A percentile compares a stretch with the other conserved stretches of the same genome.
Evolutionary conservation across 2,888 invertebrate genomes (phyloP).

Genomic region (Fragum sueziense): DNA sequence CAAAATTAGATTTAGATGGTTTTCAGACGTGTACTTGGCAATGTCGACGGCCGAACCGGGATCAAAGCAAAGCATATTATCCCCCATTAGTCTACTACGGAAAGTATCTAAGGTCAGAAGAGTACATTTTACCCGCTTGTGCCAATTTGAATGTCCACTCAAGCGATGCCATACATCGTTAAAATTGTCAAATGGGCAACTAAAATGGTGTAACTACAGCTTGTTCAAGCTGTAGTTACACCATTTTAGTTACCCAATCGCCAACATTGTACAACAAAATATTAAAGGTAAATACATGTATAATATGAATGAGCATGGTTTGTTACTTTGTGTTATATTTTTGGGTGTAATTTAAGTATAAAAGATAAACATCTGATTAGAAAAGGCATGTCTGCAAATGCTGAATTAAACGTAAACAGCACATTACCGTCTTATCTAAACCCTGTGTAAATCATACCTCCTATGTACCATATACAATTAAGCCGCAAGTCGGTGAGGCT

Average conservation of each 20-base stretch:
- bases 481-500: conserved; percentile 15
- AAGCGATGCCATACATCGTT: conserved; percentile 5
- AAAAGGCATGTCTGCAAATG: conserved; percentile 15
- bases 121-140: conserved; percentile 12
- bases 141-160: conserved; percentile 1
- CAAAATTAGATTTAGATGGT: conserved; percentile 5
- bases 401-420: conserved; percentile 16
- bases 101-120: conserved; percentile 6
- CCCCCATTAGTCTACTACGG: neutral
- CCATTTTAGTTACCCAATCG: too few species aligned
- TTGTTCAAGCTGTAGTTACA: too few species aligned
- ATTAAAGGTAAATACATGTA: too few species aligned
- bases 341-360: neutral
- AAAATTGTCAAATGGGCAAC: too few species aligned
- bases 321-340: neutral
- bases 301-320: too few species aligned
- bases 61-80: conserved; percentile 10
- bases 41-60: neutral
- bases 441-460: conserved; percentile 15
- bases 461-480: conserved; percentile 7
- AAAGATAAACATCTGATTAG: neutral
- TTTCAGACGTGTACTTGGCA: conserved; percentile 18
- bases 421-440: conserved; percentile 12
- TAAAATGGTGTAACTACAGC: too few species aligned
- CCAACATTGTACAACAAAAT: too few species aligned